Conservation (phyloP, 2,888 invertebrate genomes). For the Lutraria lutraria region DNA sequence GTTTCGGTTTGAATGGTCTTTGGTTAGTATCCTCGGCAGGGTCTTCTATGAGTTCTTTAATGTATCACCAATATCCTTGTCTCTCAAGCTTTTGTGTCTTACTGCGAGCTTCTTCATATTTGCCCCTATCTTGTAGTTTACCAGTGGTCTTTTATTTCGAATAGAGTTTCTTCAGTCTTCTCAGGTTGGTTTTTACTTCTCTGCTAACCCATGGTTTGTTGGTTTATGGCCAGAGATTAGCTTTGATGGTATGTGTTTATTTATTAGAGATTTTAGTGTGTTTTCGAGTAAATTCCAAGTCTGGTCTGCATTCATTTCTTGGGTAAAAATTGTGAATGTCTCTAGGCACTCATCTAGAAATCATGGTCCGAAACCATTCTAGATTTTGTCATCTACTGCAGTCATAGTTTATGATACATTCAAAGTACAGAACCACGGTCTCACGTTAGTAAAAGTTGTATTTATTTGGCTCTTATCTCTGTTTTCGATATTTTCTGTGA, state of each 20-base stretch:
- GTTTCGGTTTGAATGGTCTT: background rate
- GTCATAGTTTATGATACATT: no score
- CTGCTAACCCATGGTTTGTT: slow-evolving; percentile 1
- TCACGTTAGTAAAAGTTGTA: no score
- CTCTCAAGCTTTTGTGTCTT: background rate
- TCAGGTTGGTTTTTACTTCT: background rate
- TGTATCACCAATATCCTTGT: background rate
- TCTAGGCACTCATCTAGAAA: background rate
- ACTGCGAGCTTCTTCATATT: background rate
- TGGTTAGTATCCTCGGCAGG: background rate
- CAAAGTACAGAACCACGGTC: no score
- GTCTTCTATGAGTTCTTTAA: background rate
- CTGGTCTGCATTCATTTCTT: background rate
- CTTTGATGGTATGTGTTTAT: background rate
- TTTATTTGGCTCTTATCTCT: no score
- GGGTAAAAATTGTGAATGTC: background rate
- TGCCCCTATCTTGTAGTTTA: background rate
- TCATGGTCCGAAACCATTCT: no score
- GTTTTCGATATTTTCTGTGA: no score
- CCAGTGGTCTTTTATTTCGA: background rate
- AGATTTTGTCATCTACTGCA: no score
- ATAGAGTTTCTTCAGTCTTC: slow-evolving; percentile 9
- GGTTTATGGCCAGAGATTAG: background rate
- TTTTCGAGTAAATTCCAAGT: background rate
- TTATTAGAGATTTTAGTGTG: background rate